phyloP scores from a whole-genome alignment of 2,113 vertebrate species.

The Brachirus orientalis region DNA sequence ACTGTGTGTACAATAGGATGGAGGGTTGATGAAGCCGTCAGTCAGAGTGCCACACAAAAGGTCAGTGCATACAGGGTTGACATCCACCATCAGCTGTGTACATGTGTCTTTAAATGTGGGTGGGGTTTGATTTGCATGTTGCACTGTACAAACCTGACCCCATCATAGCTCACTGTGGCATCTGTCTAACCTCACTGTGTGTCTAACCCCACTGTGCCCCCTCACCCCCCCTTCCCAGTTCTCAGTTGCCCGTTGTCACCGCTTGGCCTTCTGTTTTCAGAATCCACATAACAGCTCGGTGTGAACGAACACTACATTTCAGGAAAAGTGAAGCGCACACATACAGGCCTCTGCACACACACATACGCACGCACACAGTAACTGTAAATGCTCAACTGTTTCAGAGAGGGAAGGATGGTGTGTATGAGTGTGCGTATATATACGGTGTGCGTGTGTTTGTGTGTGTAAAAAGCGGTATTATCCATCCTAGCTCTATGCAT shows the following conservation, averaged over 20 bases:
- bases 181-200: constrained; percentile 55
- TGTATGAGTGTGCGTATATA: constrained; percentile 1
- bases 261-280: constrained; percentile 56
- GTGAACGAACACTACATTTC: constrained; percentile 38
- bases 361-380: not conserved
- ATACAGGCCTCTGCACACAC: constrained; percentile 4
- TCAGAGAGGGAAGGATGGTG: constrained; percentile 20
- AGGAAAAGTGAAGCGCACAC: constrained; percentile 31
- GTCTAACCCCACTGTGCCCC: not conserved
- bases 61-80: constrained; percentile 44
- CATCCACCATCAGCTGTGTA: constrained; percentile 36
- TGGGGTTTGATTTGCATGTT: constrained; percentile 24
- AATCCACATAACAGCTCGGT: constrained; percentile 54
- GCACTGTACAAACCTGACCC: constrained; percentile 52
- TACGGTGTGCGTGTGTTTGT: not conserved
- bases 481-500: constrained; percentile 71
- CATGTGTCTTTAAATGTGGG: constrained; percentile 5
- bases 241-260: constrained; percentile 33
- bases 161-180: constrained; percentile 47
- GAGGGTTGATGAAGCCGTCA: constrained; percentile 90
- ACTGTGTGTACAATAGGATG: constrained; percentile 61
- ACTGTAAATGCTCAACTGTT: constrained; percentile 29
- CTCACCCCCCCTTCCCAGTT: constrained; percentile 1
- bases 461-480: constrained; percentile 41
- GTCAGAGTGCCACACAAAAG: constrained; percentile 64